Conservation (phyloP, 2,888 invertebrate species). For the Calephelis perditalis region DNA sequence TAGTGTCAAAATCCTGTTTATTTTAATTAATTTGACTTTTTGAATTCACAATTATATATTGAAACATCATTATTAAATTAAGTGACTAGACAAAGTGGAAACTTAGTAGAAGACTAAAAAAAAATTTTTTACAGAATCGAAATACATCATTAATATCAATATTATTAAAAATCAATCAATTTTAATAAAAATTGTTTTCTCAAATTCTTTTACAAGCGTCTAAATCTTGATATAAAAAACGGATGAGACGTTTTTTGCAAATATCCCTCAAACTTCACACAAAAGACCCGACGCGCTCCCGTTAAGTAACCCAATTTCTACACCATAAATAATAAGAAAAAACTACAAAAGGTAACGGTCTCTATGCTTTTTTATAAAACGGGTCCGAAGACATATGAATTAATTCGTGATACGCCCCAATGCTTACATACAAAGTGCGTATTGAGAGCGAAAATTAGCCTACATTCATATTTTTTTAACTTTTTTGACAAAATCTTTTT, state of each 20-base stretch:
- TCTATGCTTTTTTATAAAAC: constrained; percentile 44
- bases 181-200: constrained; percentile 42
- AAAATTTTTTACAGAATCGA: too few species aligned
- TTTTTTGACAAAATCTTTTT: constrained; percentile 37
- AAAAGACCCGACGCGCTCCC: constrained; percentile 62
- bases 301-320: constrained; percentile 78
- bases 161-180: constrained; percentile 45
- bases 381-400: constrained; percentile 52
- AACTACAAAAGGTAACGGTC: constrained; percentile 67
- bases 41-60: too few species aligned
- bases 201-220: constrained; percentile 28
- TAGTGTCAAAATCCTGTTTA: too few species aligned
- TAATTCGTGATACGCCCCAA: constrained; percentile 73
- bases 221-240: constrained; percentile 28
- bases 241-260: constrained; percentile 32
- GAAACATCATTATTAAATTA: too few species aligned
- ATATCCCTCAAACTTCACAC: constrained; percentile 47
- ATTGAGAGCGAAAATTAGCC: constrained; percentile 75
- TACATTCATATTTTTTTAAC: constrained; percentile 56
- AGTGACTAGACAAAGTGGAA: too few species aligned
- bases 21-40: too few species aligned
- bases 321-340: constrained; percentile 71
- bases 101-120: too few species aligned
- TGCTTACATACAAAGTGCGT: constrained; percentile 68
- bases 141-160: not conserved